A percentile compares a stretch with the other conserved stretches of the same genome.
Evolutionary conservation across 2,113 vertebrate genomes (phyloP).

Genomic region (Leptocoma aspasia): DNA sequence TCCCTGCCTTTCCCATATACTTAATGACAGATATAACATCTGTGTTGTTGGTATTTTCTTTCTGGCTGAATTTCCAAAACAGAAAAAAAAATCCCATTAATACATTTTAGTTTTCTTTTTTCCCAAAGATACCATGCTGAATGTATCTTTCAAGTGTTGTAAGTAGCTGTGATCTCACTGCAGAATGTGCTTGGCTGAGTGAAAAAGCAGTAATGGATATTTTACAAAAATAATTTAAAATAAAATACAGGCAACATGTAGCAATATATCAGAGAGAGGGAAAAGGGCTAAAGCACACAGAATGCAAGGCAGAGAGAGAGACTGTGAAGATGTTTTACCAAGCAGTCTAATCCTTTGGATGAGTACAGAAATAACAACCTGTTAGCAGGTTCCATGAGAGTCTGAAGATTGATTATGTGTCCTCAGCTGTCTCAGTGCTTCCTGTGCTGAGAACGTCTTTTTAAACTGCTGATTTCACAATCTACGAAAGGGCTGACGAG

Average conservation of each 20-base stretch:
- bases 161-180: neutral
- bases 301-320: neutral
- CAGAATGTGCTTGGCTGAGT: neutral
- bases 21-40: neutral
- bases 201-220: neutral
- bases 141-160: neutral
- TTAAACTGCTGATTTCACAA: constrained; percentile 53
- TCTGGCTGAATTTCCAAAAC: neutral
- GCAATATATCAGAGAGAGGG: neutral
- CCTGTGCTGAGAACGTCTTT: constrained; percentile 33
- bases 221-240: neutral
- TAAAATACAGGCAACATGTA: neutral
- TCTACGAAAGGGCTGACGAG: neutral
- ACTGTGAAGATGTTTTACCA: neutral
- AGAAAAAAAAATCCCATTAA: neutral
- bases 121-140: neutral
- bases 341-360: neutral
- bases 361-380: neutral
- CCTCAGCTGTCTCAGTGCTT: neutral
- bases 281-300: neutral
- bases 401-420: constrained; percentile 50
- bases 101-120: neutral
- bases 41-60: neutral
- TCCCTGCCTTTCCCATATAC: neutral
- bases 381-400: neutral